These are phyloP conservation scores for Orchesella cincta DNA, from an alignment of 1,140 invertebrate species.

Conservation along the genomic window DNA sequence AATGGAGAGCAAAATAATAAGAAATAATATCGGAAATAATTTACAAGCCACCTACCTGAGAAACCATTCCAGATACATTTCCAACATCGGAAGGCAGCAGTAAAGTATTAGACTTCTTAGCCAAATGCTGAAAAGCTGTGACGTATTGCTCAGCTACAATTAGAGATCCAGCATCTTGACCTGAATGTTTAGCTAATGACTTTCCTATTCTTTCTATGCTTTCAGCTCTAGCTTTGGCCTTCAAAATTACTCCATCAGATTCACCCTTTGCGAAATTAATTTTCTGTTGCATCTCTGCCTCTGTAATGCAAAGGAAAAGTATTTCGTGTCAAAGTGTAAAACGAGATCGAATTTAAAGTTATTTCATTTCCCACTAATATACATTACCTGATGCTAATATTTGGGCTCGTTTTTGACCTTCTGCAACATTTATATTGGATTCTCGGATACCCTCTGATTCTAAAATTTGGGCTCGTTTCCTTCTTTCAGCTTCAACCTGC, in stretches of 20 bases:
- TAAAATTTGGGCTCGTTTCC: conserved; percentile 92
- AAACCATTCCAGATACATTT: conserved; percentile 80
- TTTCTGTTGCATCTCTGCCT: conserved; percentile 82
- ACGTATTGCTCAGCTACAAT: conserved; percentile 94
- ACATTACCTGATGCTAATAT: conserved; percentile 86
- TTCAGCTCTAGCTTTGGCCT: conserved; percentile 79
- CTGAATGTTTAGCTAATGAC: conserved; percentile 67
- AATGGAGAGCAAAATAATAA: neutral
- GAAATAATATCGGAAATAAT: neutral
- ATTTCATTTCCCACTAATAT: neutral
- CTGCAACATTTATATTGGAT: conserved; percentile 96
- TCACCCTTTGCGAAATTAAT: conserved; percentile 86
- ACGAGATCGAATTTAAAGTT: no score
- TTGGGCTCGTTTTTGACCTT: conserved; percentile 85
- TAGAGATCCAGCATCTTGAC: conserved; percentile 85
- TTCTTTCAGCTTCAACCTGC: conserved; percentile 97
- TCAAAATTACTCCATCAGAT: conserved; percentile 79
- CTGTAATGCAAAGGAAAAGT: conserved; percentile 57
- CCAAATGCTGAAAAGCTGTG: conserved; percentile 86
- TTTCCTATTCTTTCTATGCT: conserved; percentile 74
- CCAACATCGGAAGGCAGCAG: conserved; percentile 88
- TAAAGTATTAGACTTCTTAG: conserved; percentile 90
- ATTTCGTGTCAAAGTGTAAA: neutral
- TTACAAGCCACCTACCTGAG: no score
- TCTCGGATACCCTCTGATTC: conserved; percentile 94